phyloP scores from a whole-genome alignment of 2,113 vertebrate species.

The Archilochus colubris region DNA sequence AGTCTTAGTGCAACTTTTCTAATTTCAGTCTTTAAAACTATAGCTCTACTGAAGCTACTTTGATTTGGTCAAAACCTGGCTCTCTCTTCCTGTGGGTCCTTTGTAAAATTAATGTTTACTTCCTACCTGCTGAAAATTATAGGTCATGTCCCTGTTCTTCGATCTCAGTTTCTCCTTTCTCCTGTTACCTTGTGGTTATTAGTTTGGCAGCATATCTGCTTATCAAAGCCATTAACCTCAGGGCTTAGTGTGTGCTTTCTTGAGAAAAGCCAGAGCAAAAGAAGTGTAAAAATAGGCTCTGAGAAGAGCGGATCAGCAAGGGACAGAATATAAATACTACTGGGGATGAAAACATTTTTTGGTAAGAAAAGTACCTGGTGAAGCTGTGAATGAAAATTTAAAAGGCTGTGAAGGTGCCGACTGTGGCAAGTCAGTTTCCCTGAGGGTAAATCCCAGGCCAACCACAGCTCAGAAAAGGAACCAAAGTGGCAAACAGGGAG shows the following conservation, averaged over 20 bases:
- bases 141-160: neutral
- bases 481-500: neutral
- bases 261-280: neutral
- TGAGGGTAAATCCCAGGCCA: neutral
- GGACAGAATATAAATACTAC: rapidly evolving
- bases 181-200: neutral
- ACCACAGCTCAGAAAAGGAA: neutral
- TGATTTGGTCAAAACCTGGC: neutral
- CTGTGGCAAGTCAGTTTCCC: neutral
- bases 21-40: neutral
- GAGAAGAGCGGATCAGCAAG: neutral
- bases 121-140: neutral
- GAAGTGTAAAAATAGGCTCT: neutral
- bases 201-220: neutral
- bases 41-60: neutral
- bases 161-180: neutral
- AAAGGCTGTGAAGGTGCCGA: neutral
- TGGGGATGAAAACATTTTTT: rapidly evolving
- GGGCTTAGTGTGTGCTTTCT: neutral
- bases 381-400: neutral
- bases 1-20: neutral
- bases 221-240: neutral
- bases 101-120: neutral
- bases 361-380: neutral
- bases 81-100: neutral